Evolutionary conservation across 1,140 invertebrate species (phyloP), one percentile per base, ranked within the genome.

Genomic region (Spodoptera litura): DNA sequence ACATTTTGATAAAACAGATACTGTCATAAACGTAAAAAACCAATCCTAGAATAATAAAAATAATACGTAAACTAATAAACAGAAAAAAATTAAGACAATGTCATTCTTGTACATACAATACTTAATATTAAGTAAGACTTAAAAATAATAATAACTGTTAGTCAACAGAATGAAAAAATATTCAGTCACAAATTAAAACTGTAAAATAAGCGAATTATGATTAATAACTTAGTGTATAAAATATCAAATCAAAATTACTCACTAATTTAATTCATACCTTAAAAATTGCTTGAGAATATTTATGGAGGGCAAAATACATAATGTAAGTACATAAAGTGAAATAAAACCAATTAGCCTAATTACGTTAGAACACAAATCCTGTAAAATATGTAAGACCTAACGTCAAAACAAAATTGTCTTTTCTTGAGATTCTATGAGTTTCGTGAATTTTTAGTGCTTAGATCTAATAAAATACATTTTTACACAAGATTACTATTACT

Each of bases 101-200:
- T 27, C 13, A 66, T 25, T 66, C 25, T 53, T 52, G 20, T 53
- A 52, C 66, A 70, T 70, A 70, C 20, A 55, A 15, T 55, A 55
- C 52, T n/a, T 55, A 55, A 6, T 44, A 61, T 66, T 49, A 66
- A 66, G 62, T 66, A 66, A 6, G 8, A 44, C 38, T 44, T 44
- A 44, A 44, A 44, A 44, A 44, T 44, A 66, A 66, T 66, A 49
- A 44, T 64, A 10, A 44, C 49, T 31, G 27, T 20, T 49, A 15
- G n/a, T 38, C n/a, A 49, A 20, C 15, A 64, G n/a, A 44, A 49
- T 12, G 38, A 51, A 49, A 61, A 11, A 35, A 59, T 44, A 44
- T 12, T 66, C 62, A 66, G 62, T 66, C 62, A 66, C 38, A 66
- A 66, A 64, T 49, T 49, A 66, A 66, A 64, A 64, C 9, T 11